A percentile compares a stretch with the other conserved stretches of the same genome.
These are phyloP conservation scores for Pseudoips prasinana DNA, from an alignment of 2,888 invertebrate species.

Conservation along the genomic window DNA sequence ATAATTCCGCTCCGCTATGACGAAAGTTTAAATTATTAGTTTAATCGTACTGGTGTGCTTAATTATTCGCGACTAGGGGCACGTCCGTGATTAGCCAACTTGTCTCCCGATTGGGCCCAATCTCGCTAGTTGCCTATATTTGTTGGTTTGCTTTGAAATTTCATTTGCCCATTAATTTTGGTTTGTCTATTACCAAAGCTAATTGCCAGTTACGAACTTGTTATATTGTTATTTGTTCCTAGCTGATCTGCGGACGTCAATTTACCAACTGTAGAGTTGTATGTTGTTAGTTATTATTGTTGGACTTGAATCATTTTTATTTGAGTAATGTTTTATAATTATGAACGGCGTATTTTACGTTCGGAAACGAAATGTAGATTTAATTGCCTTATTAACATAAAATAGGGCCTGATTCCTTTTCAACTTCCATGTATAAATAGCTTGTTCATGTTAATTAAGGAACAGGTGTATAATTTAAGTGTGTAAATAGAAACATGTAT, in stretches of 20 bases:
- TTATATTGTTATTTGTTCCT: constrained; percentile 24
- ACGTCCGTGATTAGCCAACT: constrained; percentile 54
- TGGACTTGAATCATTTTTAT: too few species aligned
- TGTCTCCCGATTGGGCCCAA: constrained; percentile 33
- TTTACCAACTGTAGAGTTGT: too few species aligned
- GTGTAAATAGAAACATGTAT: too few species aligned
- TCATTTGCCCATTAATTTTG: constrained; percentile 53
- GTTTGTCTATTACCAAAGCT: constrained; percentile 41
- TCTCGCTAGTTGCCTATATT: constrained; percentile 50
- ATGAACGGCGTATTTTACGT: too few species aligned
- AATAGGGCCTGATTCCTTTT: too few species aligned
- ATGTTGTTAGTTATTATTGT: too few species aligned
- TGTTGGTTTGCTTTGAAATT: constrained; percentile 46
- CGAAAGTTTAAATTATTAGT: constrained; percentile 80
- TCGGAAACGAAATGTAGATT: too few species aligned
- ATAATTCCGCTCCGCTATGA: constrained; percentile 74
- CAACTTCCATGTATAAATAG: too few species aligned
- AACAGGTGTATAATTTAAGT: too few species aligned
- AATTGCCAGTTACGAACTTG: constrained; percentile 35
- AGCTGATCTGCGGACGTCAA: constrained; percentile 19
- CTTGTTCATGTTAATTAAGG: too few species aligned
- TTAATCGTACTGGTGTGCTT: constrained; percentile 72
- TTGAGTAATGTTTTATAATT: too few species aligned
- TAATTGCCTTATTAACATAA: too few species aligned
- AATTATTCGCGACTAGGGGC: constrained; percentile 55